A percentile compares a stretch with the other conserved stretches of the same genome.
These are phyloP conservation scores for Scrobipalpa atriplicella DNA, from an alignment of 2,888 invertebrate species.

Conservation along the genomic window DNA sequence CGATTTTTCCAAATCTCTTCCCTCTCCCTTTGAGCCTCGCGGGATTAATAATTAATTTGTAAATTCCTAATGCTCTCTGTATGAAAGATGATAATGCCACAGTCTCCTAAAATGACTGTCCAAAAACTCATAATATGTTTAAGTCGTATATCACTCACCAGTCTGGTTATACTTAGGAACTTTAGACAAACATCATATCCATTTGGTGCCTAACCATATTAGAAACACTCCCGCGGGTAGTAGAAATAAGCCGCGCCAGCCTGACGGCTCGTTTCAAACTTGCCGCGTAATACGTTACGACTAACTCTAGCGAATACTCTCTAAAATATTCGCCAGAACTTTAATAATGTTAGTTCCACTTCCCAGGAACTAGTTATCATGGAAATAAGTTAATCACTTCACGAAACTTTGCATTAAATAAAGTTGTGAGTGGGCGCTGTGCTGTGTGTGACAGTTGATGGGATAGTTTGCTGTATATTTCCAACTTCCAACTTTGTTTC, in stretches of 20 bases:
- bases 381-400: conserved; percentile 34
- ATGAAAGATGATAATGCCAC: no score
- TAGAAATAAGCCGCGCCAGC: conserved; percentile 1
- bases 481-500: not conserved
- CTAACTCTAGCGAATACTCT: conserved; percentile 24
- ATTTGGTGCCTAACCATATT: not conserved
- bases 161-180: no score
- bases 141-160: no score
- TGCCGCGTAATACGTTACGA: conserved; percentile 2
- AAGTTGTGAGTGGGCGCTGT: conserved; percentile 22
- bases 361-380: conserved; percentile 33
- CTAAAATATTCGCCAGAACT: conserved; percentile 33
- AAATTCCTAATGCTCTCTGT: no score
- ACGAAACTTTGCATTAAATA: conserved; percentile 28
- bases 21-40: no score
- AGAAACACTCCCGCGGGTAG: not conserved
- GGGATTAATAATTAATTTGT: no score
- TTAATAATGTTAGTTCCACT: conserved; percentile 34
- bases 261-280: conserved; percentile 24
- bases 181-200: no score
- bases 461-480: conserved; percentile 7
- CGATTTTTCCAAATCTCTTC: no score
- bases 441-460: conserved; percentile 20
- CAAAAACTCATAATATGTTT: no score
- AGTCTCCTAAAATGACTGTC: no score